Evolutionary conservation across 1,140 invertebrate genomes (phyloP).

Genomic region (Thaumatotibia leucotreta): DNA sequence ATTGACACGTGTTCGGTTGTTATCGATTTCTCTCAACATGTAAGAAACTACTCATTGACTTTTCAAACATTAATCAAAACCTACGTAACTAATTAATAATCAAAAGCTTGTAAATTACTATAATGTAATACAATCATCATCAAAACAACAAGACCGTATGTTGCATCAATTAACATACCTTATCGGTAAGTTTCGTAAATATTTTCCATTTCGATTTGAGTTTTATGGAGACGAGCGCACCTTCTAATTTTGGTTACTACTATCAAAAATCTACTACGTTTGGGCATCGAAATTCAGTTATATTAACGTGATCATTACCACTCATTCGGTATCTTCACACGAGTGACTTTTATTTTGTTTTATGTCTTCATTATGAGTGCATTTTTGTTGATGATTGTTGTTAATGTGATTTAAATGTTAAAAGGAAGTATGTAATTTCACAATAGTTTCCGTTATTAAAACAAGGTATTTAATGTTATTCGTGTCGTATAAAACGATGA

Average conservation of each 20-base stretch:
- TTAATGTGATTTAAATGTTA: background rate
- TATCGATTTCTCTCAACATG: background rate
- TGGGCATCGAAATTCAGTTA: background rate
- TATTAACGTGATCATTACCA: background rate
- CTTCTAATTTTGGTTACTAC: background rate
- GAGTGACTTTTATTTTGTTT: background rate
- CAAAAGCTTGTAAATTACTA: background rate
- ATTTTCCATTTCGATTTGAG: background rate
- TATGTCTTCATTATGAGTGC: slow-evolving; percentile 1
- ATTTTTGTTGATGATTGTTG: slow-evolving; percentile 1
- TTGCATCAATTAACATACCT: slow-evolving; percentile 1
- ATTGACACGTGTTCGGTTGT: background rate
- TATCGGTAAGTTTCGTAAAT: background rate
- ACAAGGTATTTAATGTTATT: no score
- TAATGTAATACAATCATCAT: background rate
- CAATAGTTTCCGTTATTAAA: background rate
- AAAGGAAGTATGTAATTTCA: background rate
- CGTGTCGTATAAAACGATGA: background rate
- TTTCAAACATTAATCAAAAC: background rate
- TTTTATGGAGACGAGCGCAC: background rate
- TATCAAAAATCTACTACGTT: background rate
- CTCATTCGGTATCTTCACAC: background rate
- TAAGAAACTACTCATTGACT: background rate
- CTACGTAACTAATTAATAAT: background rate
- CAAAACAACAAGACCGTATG: background rate